Conservation (phyloP, 2,797 vertebrate species). For the Prionace glauca region DNA sequence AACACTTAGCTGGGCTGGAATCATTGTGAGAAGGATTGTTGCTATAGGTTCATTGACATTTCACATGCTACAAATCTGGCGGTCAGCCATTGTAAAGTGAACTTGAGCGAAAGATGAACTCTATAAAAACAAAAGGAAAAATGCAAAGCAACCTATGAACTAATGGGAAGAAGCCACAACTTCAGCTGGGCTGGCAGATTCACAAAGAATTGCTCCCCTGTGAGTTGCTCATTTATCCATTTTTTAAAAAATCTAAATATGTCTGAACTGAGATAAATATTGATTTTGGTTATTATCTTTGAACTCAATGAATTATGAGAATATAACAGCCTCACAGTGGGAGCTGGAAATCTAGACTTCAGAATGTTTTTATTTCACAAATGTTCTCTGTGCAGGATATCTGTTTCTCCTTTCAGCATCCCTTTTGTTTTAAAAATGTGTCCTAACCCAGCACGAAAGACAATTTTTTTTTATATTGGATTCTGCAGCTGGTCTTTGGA, state of each 20-base stretch:
- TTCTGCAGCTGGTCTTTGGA: constrained; percentile 19
- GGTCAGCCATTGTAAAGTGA: background rate
- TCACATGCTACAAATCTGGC: background rate
- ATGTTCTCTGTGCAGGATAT: constrained; percentile 9
- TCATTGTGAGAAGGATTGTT: background rate
- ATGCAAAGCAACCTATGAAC: background rate
- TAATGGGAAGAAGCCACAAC: background rate
- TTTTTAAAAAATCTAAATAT: background rate
- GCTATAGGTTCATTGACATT: background rate
- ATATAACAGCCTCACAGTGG: background rate
- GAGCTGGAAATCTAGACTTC: constrained; percentile 4
- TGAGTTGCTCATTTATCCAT: background rate
- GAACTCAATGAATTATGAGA: constrained; percentile 24
- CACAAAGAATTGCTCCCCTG: background rate
- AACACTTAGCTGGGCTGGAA: background rate
- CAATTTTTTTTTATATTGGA: background rate
- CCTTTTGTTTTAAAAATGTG: constrained; percentile 2
- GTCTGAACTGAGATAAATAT: background rate
- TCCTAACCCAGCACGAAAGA: constrained; percentile 9
- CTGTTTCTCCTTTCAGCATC: background rate
- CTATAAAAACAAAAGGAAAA: constrained; percentile 3
- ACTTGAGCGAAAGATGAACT: background rate
- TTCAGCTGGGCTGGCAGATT: background rate
- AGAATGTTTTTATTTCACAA: constrained; percentile 23
- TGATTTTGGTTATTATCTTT: constrained; percentile 14